Percentiles rank a stretch among this genome's conserved stretches.
phyloP scores from a whole-genome alignment of 2,888 invertebrate species.

The Platycnemis pennipes region DNA sequence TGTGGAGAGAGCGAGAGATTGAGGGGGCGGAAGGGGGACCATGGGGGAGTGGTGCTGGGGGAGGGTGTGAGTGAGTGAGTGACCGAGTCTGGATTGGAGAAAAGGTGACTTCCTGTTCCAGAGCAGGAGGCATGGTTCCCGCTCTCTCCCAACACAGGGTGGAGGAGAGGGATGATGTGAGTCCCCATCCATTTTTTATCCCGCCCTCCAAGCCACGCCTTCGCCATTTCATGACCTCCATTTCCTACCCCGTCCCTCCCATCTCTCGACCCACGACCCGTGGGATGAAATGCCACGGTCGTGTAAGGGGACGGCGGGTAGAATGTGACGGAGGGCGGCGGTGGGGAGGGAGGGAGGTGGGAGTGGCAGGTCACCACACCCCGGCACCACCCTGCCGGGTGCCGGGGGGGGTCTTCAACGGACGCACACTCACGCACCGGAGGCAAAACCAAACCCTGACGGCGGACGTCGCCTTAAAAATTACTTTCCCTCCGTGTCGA shows the following conservation, averaged over 20 bases:
- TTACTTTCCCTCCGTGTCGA: conserved; percentile 28
- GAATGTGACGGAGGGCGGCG: background rate
- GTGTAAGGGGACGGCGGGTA: background rate
- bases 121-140: background rate
- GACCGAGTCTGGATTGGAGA: background rate
- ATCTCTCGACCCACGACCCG: conserved; percentile 6
- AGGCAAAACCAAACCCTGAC: conserved; percentile 7
- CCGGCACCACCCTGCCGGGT: background rate
- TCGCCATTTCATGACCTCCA: background rate
- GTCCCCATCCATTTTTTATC: conserved; percentile 48
- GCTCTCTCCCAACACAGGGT: background rate
- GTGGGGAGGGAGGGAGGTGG: too few relatives aligned
- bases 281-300: background rate
- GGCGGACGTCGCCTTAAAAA: conserved; percentile 13
- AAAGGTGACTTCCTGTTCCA: conserved; percentile 56
- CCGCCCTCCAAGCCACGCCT: background rate
- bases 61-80: background rate
- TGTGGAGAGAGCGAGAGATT: background rate
- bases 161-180: background rate
- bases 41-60: background rate
- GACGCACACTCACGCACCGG: background rate
- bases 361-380: too few relatives aligned
- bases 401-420: too few relatives aligned
- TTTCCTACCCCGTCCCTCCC: background rate
- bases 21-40: background rate